Evolutionary conservation across 2,888 invertebrate species (phyloP).

Genomic region (Lepidocyrtinus sp.): DNA sequence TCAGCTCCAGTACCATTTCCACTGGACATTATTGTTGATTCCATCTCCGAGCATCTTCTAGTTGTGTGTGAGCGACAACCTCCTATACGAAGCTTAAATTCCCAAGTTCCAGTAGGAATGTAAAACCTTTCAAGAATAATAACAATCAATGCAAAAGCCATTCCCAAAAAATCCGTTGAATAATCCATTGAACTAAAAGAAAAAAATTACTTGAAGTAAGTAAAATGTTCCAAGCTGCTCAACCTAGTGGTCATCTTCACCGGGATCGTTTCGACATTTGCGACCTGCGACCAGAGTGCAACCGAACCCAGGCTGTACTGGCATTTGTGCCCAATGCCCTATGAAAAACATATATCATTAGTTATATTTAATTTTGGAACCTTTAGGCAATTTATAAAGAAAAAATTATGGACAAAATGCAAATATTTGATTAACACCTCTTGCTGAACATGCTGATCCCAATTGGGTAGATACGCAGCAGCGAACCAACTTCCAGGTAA

Average conservation of each 20-base stretch:
- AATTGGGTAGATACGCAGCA: constrained; percentile 77
- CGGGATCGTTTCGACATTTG: constrained; percentile 73
- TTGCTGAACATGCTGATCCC: constrained; percentile 74
- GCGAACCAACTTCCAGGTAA: constrained; percentile 85
- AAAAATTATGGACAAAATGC: neutral
- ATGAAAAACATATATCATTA: too few relatives aligned
- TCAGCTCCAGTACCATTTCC: constrained; percentile 27
- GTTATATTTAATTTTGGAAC: neutral
- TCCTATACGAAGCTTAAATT: constrained; percentile 73
- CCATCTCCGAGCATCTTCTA: constrained; percentile 68
- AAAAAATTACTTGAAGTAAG: constrained; percentile 74
- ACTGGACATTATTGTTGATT: too few relatives aligned
- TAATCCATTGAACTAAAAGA: constrained; percentile 17
- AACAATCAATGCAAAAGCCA: neutral
- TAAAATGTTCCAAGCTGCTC: constrained; percentile 72
- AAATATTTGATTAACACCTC: constrained; percentile 71
- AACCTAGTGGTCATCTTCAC: constrained; percentile 72
- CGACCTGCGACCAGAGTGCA: constrained; percentile 74
- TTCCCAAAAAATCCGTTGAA: neutral
- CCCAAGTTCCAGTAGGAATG: constrained; percentile 74
- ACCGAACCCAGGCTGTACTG: constrained; percentile 75
- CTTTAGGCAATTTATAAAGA: constrained; percentile 4
- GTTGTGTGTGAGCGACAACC: constrained; percentile 72
- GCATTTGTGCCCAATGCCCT: constrained; percentile 75
- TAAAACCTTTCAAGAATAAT: constrained; percentile 72